Evolutionary conservation across 2,797 vertebrate genomes (phyloP), one percentile per base, ranked within the genome.

Genomic region (Molossus molossus): DNA sequence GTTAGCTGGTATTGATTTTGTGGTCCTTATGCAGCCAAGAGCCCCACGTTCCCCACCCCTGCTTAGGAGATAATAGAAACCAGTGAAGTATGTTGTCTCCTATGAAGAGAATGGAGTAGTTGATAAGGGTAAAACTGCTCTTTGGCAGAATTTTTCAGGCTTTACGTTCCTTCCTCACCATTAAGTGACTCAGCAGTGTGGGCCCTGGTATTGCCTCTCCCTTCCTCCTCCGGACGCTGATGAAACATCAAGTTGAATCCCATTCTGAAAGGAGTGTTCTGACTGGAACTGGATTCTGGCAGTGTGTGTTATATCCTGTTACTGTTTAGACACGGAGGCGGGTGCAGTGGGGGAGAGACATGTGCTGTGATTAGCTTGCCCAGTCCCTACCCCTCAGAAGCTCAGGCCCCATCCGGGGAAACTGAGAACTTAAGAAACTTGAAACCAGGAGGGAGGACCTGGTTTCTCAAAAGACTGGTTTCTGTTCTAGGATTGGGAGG

Each of bases 341-440:
- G 62, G 50, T 40, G 67, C 82, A 20, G 76, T 29, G 11, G 95
- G 86, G 90, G 45, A 95, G 81, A 60, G 83, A 69, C 86, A 10
- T 15, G 4, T 95, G 69, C 84, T 93, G 76, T 94, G 86, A 94
- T 86, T 57, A 83, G 45, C 75, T 86, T 83, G 76, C 72, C 60
- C 80, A 67, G 79, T 50, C 89, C 69, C 60, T 57, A 70, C 90
- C 91, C 62, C 58, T 18, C 82, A 73, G 81, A 94, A 67, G 77
- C 89, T 95, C 93, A 60, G 76, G 17, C 60, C 79, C 87, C 69
- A 75, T 87, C 82, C 95, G 76, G 92, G 77, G 92, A 94, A 91
- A 96, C 72, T 88, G 91, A 93, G 85, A 94, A 84, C 60, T 94
- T 94, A 20, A 91, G 92, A 96, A 97, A 96, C 60, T 77, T 92